A percentile compares a stretch with the other conserved stretches of the same genome.
These are phyloP conservation scores for Pholis gunnellus DNA, from an alignment of 2,113 vertebrate genomes.

Conservation along the genomic window DNA sequence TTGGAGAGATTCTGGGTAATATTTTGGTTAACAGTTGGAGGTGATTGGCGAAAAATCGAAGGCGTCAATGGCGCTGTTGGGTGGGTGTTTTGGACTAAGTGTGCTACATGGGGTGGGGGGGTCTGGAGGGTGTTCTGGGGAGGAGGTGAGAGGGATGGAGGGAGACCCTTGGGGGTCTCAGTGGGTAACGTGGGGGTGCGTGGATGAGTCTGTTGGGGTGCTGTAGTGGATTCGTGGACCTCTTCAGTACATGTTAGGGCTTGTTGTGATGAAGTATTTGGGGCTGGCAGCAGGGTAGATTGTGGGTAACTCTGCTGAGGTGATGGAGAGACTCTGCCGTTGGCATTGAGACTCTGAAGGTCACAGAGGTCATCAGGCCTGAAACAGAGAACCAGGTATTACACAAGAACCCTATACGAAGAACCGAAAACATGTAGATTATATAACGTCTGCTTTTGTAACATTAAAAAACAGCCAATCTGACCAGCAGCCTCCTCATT, in stretches of 20 bases:
- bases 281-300: background rate
- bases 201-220: background rate
- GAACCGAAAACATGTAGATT: too few species aligned
- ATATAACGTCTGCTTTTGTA: too few species aligned
- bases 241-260: background rate
- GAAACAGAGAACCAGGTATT: slow-evolving; percentile 19
- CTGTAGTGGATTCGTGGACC: background rate
- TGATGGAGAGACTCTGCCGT: slow-evolving; percentile 48
- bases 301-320: slow-evolving; percentile 29
- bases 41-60: slow-evolving; percentile 59
- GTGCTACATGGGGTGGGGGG: background rate
- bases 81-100: background rate
- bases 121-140: background rate
- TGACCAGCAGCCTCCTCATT: too few species aligned
- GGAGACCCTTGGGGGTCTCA: background rate
- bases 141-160: slow-evolving; percentile 25
- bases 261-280: background rate
- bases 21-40: slow-evolving; percentile 19
- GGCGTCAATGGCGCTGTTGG: slow-evolving; percentile 14
- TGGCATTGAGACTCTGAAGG: slow-evolving; percentile 50
- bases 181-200: background rate
- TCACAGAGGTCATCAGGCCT: slow-evolving; percentile 77
- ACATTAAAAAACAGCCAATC: too few species aligned
- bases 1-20: slow-evolving; percentile 34
- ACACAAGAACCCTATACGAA: background rate